Evolutionary conservation across 2,797 vertebrate species (phyloP), one percentile per base, ranked within the genome.

Genomic region (Crocidura indochinensis): DNA sequence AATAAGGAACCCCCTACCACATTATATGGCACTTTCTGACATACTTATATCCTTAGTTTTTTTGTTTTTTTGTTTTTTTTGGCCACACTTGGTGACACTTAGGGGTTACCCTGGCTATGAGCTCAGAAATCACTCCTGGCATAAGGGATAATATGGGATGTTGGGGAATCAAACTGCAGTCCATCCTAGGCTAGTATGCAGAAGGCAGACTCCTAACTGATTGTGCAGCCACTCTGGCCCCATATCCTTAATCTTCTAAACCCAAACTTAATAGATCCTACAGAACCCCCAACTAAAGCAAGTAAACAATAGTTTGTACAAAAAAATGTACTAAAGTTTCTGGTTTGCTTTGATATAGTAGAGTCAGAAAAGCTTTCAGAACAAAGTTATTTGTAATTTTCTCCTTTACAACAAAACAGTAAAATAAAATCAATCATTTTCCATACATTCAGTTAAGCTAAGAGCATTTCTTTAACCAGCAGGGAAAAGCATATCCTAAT

Each of bases 401-500:
- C 82, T 10, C 75, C 49, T 94, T 83, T 38, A 87, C 22, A 44
- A 62, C 44, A 90, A 88, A 92, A 91, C 12, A 90, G 0, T 38
- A 72, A 84, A 89, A 93, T 69, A 29, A 88, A 83, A 51, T 67
- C 29, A 91, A 88, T 84, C 19, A 82, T 71, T 87, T 78, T 94
- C 69, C 8, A 79, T 49, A 92, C 8, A 31, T 73, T 74, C 69
- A 68, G n/a, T 84, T 91, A 83, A 92, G 64, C 81, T 82, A 17
- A 77, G 1, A 76, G 9, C 46, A 64, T 51, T 93, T 77, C 56
- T 90, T 53, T 67, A 31, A 87, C 46, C 87, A 24, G 22, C 44
- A 6, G 14, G n/a, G 24, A 80, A 81, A 91, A 91, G 77, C 4
- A 84, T 20, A 7, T 11, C 60, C 26, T 46, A 65, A 22, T n/a